phyloP scores from a whole-genome alignment of 2,797 vertebrate genomes.

The Hylomyscus alleni region DNA sequence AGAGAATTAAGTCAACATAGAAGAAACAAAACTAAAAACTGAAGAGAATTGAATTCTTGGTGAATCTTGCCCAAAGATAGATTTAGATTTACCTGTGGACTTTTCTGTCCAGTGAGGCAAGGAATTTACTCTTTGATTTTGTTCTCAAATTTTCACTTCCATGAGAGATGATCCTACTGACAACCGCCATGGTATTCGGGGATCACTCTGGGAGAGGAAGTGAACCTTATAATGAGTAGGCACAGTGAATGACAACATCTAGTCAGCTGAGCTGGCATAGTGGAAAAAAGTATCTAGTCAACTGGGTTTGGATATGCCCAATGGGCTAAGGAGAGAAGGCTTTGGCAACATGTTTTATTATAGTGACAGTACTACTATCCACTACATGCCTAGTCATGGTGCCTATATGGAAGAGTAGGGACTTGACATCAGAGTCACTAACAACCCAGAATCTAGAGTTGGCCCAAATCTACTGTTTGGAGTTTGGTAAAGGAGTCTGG shows the following conservation, averaged over 20 bases:
- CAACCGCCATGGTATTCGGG: neutral
- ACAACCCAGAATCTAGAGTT: neutral
- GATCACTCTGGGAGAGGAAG: neutral
- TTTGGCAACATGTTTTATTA: neutral
- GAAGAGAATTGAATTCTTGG: neutral
- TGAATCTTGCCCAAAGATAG: neutral
- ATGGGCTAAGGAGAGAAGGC: neutral
- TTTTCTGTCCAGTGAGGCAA: neutral
- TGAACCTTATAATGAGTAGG: neutral
- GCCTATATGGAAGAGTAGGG: neutral
- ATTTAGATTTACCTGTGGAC: neutral
- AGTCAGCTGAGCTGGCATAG: neutral
- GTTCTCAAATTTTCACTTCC: neutral
- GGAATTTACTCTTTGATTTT: neutral
- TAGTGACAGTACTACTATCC: neutral
- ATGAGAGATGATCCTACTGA: neutral
- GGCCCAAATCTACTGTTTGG: neutral
- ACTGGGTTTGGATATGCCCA: neutral
- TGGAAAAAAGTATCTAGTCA: neutral
- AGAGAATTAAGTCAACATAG: neutral
- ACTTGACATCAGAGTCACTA: neutral
- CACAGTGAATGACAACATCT: neutral
- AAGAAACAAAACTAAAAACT: slow-evolving; percentile 16
- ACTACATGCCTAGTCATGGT: neutral
- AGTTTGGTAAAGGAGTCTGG: neutral